phyloP scores from a whole-genome alignment of 2,797 vertebrate genomes.

The Cirrhinus molitorella region DNA sequence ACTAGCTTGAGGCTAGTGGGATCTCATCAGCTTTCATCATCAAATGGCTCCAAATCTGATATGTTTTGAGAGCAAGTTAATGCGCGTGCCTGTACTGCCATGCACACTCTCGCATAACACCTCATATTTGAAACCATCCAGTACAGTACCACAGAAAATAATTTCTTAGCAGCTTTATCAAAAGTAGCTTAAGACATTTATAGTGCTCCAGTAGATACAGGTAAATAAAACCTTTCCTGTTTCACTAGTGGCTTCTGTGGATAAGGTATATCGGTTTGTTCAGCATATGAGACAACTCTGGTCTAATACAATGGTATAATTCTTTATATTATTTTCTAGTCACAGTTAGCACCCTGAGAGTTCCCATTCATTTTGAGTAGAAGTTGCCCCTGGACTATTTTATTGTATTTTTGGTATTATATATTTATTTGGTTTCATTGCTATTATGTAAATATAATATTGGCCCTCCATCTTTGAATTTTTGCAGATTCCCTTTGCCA shows the following conservation, averaged over 20 bases:
- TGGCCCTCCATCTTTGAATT: neutral
- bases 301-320: too few species aligned
- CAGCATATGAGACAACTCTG: too few species aligned
- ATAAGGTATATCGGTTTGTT: neutral
- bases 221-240: neutral
- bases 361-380: neutral
- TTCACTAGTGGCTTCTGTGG: slow-evolving; percentile 9
- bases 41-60: neutral
- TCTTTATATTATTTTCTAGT: neutral
- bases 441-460: neutral
- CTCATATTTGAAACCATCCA: neutral
- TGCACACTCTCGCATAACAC: neutral
- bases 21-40: neutral
- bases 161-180: neutral
- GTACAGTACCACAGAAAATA: neutral
- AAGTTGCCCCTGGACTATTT: neutral
- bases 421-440: neutral
- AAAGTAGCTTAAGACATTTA: neutral
- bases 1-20: too few species aligned
- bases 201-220: neutral
- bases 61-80: neutral
- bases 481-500: neutral
- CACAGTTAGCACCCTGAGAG: neutral
- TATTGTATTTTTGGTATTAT: neutral
- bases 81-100: neutral